Conservation (phyloP, 2,888 invertebrate species). For the Andrena camellia region DNA sequence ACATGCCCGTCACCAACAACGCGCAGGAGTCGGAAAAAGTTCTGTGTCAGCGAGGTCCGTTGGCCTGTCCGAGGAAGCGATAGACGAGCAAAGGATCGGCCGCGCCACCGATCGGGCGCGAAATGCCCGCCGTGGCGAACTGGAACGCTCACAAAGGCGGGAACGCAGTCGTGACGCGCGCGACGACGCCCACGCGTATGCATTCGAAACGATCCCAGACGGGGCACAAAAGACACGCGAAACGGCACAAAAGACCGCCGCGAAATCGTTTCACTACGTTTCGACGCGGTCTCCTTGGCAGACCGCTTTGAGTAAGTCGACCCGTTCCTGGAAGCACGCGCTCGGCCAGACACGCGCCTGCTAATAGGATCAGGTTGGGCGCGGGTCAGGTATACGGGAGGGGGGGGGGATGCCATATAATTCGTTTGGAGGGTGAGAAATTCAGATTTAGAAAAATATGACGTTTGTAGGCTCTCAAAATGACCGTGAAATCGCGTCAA, state of each 20-base stretch:
- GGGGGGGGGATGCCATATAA: too few species aligned
- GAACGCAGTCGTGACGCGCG: constrained; percentile 32
- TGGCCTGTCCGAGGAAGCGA: background rate
- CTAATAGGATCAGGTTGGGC: constrained; percentile 2
- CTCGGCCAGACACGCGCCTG: constrained; percentile 30
- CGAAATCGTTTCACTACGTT: constrained; percentile 58
- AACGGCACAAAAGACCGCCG: constrained; percentile 27
- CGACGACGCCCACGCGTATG: constrained; percentile 47
- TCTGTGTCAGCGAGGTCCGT: background rate
- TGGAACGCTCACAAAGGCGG: constrained; percentile 19
- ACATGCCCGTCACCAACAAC: too few species aligned
- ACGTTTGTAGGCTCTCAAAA: background rate
- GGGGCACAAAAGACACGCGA: constrained; percentile 23
- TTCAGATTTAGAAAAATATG: too few species aligned
- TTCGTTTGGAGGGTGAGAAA: background rate
- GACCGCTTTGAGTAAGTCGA: constrained; percentile 41
- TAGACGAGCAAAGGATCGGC: background rate
- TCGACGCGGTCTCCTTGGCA: constrained; percentile 45
- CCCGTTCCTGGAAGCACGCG: constrained; percentile 55
- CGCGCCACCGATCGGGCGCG: background rate
- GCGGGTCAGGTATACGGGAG: constrained; percentile 21
- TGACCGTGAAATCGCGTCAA: constrained; percentile 31
- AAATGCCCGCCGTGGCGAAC: constrained; percentile 6
- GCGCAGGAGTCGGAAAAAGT: background rate
- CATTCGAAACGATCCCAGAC: constrained; percentile 50